Base-by-base conservation (phyloP, 2,888 invertebrate genomes). In the Muschampia plurimacula region DNA sequence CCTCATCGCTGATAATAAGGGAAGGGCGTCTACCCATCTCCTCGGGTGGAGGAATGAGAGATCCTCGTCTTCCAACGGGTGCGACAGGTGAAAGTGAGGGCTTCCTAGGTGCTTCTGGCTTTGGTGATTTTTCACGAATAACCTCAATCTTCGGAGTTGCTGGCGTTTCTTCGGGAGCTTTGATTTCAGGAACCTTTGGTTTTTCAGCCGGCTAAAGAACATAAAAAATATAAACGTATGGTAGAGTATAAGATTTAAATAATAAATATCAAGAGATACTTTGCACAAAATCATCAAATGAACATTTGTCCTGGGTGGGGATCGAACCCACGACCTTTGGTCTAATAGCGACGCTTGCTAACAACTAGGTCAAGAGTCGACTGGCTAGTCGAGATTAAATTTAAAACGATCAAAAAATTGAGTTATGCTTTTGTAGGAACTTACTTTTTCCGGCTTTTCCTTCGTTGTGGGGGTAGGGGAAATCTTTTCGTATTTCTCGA, bases 1-100 rank as follows among this genome's bases (percentile, higher is more conserved):
- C 98, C 98, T 98, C 98, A 91, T 98, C 98, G 87, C 98, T 97
- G 87, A 98, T 98, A 85, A 98, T 97, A 81, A 98, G 96, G 82
- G 98, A 98, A 80, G 98, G 98, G 82, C 98, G 96, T 83, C 98
- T 96, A 84, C 97, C 97, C 91, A 97, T 96, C 89, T 96, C 97
- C 89, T 98, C 98, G 77, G 98, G 98, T 8, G 97, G 97, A 82
- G 98, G 98, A 86, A 98, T 97, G 74, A 98, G 96, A 67, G 98
- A 98, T 74, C 98, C 98, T 81, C 98, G 95, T 82, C 94, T 89
- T 62, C 84, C 89, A 1, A 3, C 72, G 0, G 88, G 88, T 46
- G 93, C 93, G 55, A 86, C 89, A 59, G 97, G 97, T 59, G 95
- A 96, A 78, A 97, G 88, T 0, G 98, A 98, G 32, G 97, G 95